phyloP scores from a whole-genome alignment of 2,888 invertebrate genomes.

The Drosophila nr. medialis region DNA sequence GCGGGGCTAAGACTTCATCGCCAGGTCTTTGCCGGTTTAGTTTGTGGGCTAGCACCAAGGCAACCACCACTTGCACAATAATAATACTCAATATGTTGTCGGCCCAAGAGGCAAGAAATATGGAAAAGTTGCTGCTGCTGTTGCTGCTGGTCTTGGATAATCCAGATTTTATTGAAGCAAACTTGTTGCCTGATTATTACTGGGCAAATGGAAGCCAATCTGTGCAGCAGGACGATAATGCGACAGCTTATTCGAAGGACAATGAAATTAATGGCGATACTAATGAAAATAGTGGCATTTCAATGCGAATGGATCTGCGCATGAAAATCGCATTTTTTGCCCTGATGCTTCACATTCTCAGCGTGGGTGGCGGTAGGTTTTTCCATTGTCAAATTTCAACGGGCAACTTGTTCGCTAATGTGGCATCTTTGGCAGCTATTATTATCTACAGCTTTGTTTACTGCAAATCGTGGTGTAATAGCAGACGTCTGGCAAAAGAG shows the following conservation, averaged over 20 bases:
- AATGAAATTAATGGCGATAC: constrained; percentile 13
- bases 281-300: neutral
- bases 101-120: neutral
- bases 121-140: constrained; percentile 12
- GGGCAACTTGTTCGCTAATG: constrained; percentile 1
- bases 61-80: neutral
- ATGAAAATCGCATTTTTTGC: constrained; percentile 34
- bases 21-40: constrained; percentile 18
- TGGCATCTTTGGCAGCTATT: constrained; percentile 39
- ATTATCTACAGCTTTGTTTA: constrained; percentile 50
- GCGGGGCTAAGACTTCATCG: constrained; percentile 21
- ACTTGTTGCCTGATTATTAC: constrained; percentile 28
- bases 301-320: constrained; percentile 19
- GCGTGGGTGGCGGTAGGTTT: constrained; percentile 53
- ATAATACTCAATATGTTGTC: constrained; percentile 5
- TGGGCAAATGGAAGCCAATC: constrained; percentile 51
- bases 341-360: constrained; percentile 54
- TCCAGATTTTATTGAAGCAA: neutral
- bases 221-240: constrained; percentile 24
- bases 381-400: neutral
- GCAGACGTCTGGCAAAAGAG: neutral
- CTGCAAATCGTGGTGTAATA: constrained; percentile 28
- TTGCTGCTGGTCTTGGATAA: constrained; percentile 9
- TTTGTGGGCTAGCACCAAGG: constrained; percentile 15
- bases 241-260: constrained; percentile 19